phyloP scores from a whole-genome alignment of 1,140 invertebrate species.

The Papilio helenus region DNA sequence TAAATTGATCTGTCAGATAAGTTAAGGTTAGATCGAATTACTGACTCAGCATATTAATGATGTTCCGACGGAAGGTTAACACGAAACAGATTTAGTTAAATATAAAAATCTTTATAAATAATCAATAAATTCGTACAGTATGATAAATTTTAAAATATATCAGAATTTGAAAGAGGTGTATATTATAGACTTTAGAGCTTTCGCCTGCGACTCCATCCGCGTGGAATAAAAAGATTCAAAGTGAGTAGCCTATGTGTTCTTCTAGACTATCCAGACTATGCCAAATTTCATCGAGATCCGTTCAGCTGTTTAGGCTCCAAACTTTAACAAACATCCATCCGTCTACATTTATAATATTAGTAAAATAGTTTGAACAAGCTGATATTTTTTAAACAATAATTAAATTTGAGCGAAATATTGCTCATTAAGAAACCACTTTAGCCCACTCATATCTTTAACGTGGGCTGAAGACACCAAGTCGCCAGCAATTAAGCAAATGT shows the following conservation, averaged over 20 bases:
- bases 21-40: not conserved
- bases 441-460: not conserved
- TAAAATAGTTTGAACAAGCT: not conserved
- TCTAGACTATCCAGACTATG: too few species aligned
- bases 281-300: too few species aligned
- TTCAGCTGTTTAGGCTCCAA: too few species aligned
- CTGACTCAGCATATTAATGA: constrained; percentile 13
- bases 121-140: too few species aligned
- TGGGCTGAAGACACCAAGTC: constrained; percentile 3
- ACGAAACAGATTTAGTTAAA: too few species aligned
- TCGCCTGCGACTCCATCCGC: too few species aligned
- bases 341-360: too few species aligned
- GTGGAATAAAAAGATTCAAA: too few species aligned
- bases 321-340: too few species aligned
- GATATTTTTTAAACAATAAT: not conserved
- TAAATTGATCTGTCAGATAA: constrained; percentile 14
- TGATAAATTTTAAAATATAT: not conserved
- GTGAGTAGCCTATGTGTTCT: too few species aligned
- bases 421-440: not conserved
- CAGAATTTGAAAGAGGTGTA: not conserved
- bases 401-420: not conserved
- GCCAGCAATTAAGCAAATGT: constrained; percentile 21
- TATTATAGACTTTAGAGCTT: too few species aligned
- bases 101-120: too few species aligned
- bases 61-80: not conserved